Percentiles rank a stretch among this genome's conserved stretches.
These are phyloP conservation scores for Myopa testacea DNA, from an alignment of 2,888 invertebrate species.

Conservation along the genomic window DNA sequence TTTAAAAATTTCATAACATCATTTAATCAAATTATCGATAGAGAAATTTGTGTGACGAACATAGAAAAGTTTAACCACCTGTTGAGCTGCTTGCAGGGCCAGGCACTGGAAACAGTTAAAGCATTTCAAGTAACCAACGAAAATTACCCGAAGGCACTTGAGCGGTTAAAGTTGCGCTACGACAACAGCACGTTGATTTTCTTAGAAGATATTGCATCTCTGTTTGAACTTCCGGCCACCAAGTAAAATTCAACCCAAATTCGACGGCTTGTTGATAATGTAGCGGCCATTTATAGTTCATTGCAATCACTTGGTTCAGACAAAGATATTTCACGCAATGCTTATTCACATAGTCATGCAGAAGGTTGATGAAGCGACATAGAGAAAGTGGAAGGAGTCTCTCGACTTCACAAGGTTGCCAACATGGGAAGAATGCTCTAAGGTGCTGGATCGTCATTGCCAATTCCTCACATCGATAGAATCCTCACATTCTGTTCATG, in stretches of 20 bases:
- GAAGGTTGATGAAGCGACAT: conserved; percentile 40
- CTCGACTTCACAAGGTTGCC: conserved; percentile 39
- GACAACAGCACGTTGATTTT: conserved; percentile 17
- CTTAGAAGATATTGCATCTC: neutral
- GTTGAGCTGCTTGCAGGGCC: conserved; percentile 13
- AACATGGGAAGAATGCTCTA: conserved; percentile 37
- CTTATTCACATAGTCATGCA: conserved; percentile 21
- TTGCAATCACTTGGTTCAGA: conserved; percentile 37
- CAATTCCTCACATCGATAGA: conserved; percentile 19
- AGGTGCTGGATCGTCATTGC: conserved; percentile 36
- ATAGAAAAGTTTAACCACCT: conserved; percentile 29
- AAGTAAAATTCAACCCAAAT: conserved; percentile 27
- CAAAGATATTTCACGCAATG: conserved; percentile 31
- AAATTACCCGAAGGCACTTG: conserved; percentile 38
- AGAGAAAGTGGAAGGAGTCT: conserved; percentile 42
- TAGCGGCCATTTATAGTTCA: conserved; percentile 33
- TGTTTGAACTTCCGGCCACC: conserved; percentile 25
- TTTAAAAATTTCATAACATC: conserved; percentile 33
- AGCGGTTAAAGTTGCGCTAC: conserved; percentile 9
- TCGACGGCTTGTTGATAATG: conserved; percentile 32
- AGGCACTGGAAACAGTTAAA: conserved; percentile 15
- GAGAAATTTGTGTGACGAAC: conserved; percentile 23
- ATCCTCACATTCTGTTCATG: no score
- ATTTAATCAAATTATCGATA: conserved; percentile 33
- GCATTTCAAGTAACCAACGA: conserved; percentile 32